Percentiles rank a stretch among this genome's conserved stretches.
Evolutionary conservation across 92 coral and sea anemone genomes (phyloP).

Genomic region (Plumapathes pennacea): DNA sequence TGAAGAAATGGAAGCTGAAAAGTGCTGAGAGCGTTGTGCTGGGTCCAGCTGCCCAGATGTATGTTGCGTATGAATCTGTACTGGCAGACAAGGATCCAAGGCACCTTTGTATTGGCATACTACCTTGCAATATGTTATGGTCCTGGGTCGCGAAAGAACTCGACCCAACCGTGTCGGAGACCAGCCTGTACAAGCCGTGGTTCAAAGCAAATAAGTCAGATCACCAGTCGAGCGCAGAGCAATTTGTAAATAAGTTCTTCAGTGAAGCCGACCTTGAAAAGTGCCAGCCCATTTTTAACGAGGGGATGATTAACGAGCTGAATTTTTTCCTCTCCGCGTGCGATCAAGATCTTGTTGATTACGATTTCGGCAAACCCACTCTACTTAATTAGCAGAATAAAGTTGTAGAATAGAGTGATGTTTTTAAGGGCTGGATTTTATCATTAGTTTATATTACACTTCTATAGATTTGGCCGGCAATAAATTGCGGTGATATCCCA

Average conservation of each 20-base stretch:
- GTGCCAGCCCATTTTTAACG: conserved; percentile 3
- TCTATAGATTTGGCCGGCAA: too few relatives aligned
- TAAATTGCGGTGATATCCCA: too few relatives aligned
- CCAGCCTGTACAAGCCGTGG: conserved; percentile 48
- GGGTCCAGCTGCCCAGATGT: conserved; percentile 58
- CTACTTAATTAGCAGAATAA: too few relatives aligned
- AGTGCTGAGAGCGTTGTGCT: conserved; percentile 44
- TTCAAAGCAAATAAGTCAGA: conserved; percentile 40
- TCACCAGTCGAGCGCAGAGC: conserved; percentile 1
- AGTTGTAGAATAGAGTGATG: too few relatives aligned
- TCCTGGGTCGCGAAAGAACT: conserved; percentile 50
- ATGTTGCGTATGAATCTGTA: conserved; percentile 36
- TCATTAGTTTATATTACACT: too few relatives aligned
- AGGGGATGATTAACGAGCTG: conserved; percentile 33
- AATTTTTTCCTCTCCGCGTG: conserved; percentile 25
- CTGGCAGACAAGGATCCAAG: conserved; percentile 31
- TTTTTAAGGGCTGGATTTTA: too few relatives aligned
- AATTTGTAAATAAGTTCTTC: conserved; percentile 15
- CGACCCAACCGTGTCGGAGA: conserved; percentile 7
- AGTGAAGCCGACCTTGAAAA: neutral
- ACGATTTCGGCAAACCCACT: too few relatives aligned
- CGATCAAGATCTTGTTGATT: conserved; percentile 2
- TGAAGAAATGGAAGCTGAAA: conserved; percentile 31
- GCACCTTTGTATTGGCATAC: conserved; percentile 36
- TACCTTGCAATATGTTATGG: conserved; percentile 50